Evolutionary conservation across 2,113 vertebrate genomes (phyloP), one percentile per base, ranked within the genome.

Genomic region (Chauna torquata): DNA sequence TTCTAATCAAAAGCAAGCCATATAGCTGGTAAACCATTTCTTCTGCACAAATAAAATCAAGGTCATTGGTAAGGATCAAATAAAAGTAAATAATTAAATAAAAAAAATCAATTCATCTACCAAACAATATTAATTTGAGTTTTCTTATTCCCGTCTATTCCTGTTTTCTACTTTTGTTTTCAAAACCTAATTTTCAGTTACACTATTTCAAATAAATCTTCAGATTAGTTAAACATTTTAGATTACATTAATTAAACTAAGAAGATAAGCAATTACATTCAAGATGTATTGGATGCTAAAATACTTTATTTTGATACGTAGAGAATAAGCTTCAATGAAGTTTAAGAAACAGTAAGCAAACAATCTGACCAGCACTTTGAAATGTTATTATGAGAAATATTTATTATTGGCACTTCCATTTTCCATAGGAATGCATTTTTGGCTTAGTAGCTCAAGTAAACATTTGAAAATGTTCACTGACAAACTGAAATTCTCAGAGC

Each of bases 31-130:
- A 83, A 94, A 74, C 34, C 66, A 5, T 86, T 94, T 82, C 83
- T 88, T 74, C 55, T 64, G 16, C 47, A 70, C 24, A 82, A 94
- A 91, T 92, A 79, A 90, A 95, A 81, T 79, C 80, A 88, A 66
- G 69, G 69, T 94, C 44, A 12, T 64, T 88, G 50, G 45, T 88
- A 59, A 87, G 58, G 85, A 92, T 94, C 92, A 94, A 74, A 90
- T 14, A 86, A 82, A 88, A 91, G 47, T 91, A 90, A 95, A 92
- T 89, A 75, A 96, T 10, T 5, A 36, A 92, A 90, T 47, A 92
- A 89, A 97, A 95, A 96, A 97, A 95, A 96, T 81, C 52, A 75
- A 92, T 94, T 95, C 65, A 87, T 64, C 75, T 84, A 70, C 36
- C 95, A n/a, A 94, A 92, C 16, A 86, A 85, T 65, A 96, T 94